Conservation (phyloP, 2,113 vertebrate genomes). For the Zosterops japonicus region DNA sequence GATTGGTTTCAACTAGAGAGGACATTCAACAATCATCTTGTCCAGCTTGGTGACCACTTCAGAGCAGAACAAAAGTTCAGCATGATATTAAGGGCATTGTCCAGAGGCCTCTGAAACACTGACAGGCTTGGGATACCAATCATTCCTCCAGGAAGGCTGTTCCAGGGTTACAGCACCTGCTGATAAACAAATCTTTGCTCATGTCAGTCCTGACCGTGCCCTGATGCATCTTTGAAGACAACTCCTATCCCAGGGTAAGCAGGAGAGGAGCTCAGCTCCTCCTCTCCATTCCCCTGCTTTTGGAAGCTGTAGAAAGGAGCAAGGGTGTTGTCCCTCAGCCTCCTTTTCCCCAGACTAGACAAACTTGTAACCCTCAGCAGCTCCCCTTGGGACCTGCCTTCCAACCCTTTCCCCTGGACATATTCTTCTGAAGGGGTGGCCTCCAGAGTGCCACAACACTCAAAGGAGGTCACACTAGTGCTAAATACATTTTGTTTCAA, state of each 20-base stretch:
- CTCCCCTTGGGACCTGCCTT: not conserved
- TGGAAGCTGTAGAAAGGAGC: not conserved
- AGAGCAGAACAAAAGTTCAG: not conserved
- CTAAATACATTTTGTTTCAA: not conserved
- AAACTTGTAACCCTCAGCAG: not conserved
- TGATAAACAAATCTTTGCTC: not conserved
- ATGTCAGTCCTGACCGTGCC: not conserved
- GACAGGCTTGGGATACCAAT: rapidly evolving
- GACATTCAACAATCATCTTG: not conserved
- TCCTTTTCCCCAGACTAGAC: not conserved
- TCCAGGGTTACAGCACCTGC: not conserved
- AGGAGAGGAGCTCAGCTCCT: rapidly evolving
- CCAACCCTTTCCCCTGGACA: not conserved
- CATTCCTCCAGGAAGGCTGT: not conserved
- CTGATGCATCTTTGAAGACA: not conserved
- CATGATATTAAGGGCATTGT: not conserved
- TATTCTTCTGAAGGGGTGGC: too few relatives aligned
- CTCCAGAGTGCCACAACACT: not conserved
- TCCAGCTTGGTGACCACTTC: not conserved
- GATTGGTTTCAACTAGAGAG: not conserved
- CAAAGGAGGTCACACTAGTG: not conserved
- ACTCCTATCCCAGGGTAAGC: rapidly evolving
- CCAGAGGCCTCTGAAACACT: not conserved
- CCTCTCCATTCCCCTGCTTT: not conserved
- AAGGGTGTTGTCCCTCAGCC: not conserved